phyloP scores from a whole-genome alignment of 2,888 invertebrate genomes.

The Cheiracanthium punctorium region DNA sequence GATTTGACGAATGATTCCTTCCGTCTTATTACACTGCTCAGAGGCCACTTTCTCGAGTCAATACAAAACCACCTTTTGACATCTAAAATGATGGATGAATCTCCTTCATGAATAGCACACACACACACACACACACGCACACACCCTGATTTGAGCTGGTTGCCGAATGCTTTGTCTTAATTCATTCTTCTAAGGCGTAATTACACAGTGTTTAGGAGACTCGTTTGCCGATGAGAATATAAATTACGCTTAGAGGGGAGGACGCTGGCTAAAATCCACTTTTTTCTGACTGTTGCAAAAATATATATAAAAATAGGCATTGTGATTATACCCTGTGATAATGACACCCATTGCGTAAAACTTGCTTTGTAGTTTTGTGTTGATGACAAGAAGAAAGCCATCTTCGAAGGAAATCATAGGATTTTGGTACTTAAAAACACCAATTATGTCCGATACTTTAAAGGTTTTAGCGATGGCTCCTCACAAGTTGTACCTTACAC shows the following conservation, averaged over 20 bases:
- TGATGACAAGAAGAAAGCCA: too few species aligned
- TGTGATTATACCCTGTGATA: too few species aligned
- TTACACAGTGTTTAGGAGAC: neutral
- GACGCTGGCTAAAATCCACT: too few species aligned
- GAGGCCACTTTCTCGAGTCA: constrained; percentile 7
- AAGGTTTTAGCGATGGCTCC: too few species aligned
- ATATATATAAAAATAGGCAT: too few species aligned
- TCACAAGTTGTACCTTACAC: too few species aligned
- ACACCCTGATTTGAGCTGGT: neutral
- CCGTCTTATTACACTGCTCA: neutral
- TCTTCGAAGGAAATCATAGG: too few species aligned
- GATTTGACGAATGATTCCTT: constrained; percentile 15
- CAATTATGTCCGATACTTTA: too few species aligned
- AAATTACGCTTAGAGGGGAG: neutral
- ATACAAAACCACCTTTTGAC: constrained; percentile 15
- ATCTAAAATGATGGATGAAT: neutral
- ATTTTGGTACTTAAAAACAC: too few species aligned
- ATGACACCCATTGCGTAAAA: too few species aligned
- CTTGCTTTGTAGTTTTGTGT: too few species aligned
- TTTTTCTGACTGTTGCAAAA: too few species aligned
- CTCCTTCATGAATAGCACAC: neutral
- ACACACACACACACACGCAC: neutral
- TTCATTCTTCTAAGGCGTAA: neutral
- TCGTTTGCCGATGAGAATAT: neutral
- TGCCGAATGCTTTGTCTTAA: constrained; percentile 13